phyloP scores from a whole-genome alignment of 2,888 invertebrate genomes.

The Cerastis rubricosa region DNA sequence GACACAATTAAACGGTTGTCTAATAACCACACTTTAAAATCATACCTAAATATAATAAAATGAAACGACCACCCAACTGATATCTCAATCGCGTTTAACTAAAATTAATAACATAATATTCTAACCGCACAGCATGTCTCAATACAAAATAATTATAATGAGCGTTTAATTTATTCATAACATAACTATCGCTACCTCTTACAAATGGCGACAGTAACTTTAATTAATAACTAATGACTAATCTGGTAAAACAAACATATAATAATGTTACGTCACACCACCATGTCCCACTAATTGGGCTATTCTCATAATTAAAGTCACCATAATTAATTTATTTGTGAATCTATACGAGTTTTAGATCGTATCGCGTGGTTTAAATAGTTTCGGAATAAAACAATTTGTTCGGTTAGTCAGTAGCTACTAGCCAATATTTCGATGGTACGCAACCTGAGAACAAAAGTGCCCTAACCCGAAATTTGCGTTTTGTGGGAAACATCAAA shows the following conservation, averaged over 20 bases:
- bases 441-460: too few species aligned
- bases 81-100: constrained; percentile 18
- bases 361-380: constrained; percentile 80
- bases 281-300: constrained; percentile 79
- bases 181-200: constrained; percentile 39
- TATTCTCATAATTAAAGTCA: constrained; percentile 80
- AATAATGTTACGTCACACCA: constrained; percentile 62
- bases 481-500: too few species aligned
- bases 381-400: constrained; percentile 84
- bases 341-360: constrained; percentile 70
- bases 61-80: constrained; percentile 43
- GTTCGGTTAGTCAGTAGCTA: constrained; percentile 77
- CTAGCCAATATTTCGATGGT: constrained; percentile 61
- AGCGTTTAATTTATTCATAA: constrained; percentile 45
- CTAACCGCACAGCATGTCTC: constrained; percentile 36
- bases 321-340: constrained; percentile 84
- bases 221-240: constrained; percentile 50
- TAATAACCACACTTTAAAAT: background rate
- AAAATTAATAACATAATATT: constrained; percentile 38
- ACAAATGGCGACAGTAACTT: constrained; percentile 49
- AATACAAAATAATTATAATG: constrained; percentile 55
- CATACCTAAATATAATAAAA: background rate
- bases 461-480: too few species aligned
- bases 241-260: constrained; percentile 44
- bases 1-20: background rate